phyloP scores from a whole-genome alignment of 2,797 vertebrate genomes.

The Phoxinus dragarum region DNA sequence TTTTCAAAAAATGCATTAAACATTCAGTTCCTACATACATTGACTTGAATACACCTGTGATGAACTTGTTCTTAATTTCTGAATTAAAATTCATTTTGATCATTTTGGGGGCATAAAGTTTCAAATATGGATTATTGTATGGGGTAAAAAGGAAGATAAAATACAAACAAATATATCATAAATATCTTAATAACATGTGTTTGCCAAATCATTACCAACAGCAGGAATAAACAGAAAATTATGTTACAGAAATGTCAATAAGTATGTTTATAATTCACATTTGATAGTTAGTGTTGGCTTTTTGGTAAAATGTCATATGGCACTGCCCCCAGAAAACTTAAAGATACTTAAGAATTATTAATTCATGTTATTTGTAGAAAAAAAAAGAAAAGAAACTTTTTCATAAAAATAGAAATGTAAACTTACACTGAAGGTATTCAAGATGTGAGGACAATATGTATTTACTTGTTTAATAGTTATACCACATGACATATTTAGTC shows the following conservation, averaged over 20 bases:
- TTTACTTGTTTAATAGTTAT: neutral
- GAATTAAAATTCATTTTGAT: neutral
- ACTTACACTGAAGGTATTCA: neutral
- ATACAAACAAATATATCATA: no score
- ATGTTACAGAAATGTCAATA: no score
- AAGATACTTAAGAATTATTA: neutral
- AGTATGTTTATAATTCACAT: neutral
- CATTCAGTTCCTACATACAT: neutral
- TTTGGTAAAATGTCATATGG: neutral
- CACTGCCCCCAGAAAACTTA: neutral
- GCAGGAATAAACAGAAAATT: no score
- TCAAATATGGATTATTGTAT: no score
- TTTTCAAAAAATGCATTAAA: neutral
- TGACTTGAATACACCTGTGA: neutral
- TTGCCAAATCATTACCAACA: no score
- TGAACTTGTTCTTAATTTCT: neutral
- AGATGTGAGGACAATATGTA: neutral
- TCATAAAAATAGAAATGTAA: neutral
- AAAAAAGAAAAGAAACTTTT: no score
- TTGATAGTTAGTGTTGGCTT: neutral
- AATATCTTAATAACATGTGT: no score
- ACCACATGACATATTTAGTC: neutral
- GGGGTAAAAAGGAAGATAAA: no score
- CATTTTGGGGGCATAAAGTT: neutral
- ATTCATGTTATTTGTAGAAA: neutral